Base-by-base conservation (phyloP, 1,140 invertebrate genomes). In the Bombus confusus region DNA sequence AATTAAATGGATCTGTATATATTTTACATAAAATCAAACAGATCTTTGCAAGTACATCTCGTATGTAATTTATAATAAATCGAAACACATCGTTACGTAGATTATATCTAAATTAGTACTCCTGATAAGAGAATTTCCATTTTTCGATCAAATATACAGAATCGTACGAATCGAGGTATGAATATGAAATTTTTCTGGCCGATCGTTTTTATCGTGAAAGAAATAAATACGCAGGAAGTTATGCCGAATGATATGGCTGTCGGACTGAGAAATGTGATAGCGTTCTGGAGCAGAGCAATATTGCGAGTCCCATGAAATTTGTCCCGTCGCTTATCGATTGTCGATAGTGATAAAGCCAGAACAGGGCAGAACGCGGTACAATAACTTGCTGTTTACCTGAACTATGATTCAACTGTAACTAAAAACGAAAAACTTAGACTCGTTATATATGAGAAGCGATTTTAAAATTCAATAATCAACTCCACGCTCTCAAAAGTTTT, bases 281-380 rank as follows among this genome's bases (percentile, higher is more conserved):
- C 59, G 71, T 80, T 73, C 59, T 66, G 31, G 47, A 64, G 57
- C 28, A 64, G 41, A 74, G 86, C 37, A 73, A 84, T 83, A 86
- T 72, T 31, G 73, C 75, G 37, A 87, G 66, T 52, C 68, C 47
- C 75, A 76, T 75, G 57, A 81, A 83, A 84, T 86, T 88, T 87
- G 87, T 88, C 66, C 85, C 79, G 72, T 73, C 86, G 66, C 86
- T 88, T 80, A 85, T 83, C 78, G 86, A 76, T 78, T 73, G 83
- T 3, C 80, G 69, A 87, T 80, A 85, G 77, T 47, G 88, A 85
- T 85, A 79, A 79, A 87, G 79, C 28, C 66, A 77, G 72, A 52
- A 15, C n/a, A n/a, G 9, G 77, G 75, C 37, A 41, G 59, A 57
- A 57, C 47, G 64, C 64, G 28, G 2, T 64, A 28, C 15, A 59